These are phyloP conservation scores for Osmoderma eremita DNA, from an alignment of 2,888 invertebrate species.

Conservation along the genomic window DNA sequence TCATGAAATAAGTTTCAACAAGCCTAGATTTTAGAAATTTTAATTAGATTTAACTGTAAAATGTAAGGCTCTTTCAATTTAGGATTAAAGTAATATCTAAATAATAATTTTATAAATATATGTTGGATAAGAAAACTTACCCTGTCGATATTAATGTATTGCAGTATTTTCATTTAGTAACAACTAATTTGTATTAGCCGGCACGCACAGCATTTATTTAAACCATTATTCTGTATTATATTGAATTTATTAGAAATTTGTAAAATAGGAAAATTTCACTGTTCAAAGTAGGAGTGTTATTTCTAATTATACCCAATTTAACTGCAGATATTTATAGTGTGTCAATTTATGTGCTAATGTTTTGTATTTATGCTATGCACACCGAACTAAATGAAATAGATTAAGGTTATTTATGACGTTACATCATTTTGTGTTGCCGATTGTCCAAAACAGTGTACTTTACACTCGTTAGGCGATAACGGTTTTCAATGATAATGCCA, in stretches of 20 bases:
- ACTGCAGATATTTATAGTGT: not conserved
- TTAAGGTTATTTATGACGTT: slow-evolving; percentile 21
- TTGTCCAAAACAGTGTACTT: slow-evolving; percentile 8
- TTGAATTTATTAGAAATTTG: too few relatives aligned
- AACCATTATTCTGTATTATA: too few relatives aligned
- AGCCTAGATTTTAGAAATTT: too few relatives aligned
- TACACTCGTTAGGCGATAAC: slow-evolving; percentile 1
- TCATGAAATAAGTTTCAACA: too few relatives aligned
- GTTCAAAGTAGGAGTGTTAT: too few relatives aligned
- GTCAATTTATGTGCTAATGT: not conserved
- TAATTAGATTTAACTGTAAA: too few relatives aligned
- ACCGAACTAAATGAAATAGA: slow-evolving; percentile 12
- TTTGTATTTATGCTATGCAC: not conserved
- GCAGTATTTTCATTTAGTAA: not conserved
- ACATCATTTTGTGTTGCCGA: slow-evolving; percentile 9
- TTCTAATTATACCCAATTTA: too few relatives aligned
- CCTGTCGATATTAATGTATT: not conserved
- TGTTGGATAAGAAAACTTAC: not conserved
- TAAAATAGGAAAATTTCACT: too few relatives aligned
- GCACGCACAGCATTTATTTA: not conserved
- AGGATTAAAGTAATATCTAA: too few relatives aligned
- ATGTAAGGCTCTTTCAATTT: too few relatives aligned
- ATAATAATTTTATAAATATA: too few relatives aligned
- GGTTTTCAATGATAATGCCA: slow-evolving; percentile 7
- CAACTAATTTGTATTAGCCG: not conserved